Evolutionary conservation across 2,888 invertebrate species (phyloP), one percentile per base, ranked within the genome.

Genomic region (Sicus ferrugineus): DNA sequence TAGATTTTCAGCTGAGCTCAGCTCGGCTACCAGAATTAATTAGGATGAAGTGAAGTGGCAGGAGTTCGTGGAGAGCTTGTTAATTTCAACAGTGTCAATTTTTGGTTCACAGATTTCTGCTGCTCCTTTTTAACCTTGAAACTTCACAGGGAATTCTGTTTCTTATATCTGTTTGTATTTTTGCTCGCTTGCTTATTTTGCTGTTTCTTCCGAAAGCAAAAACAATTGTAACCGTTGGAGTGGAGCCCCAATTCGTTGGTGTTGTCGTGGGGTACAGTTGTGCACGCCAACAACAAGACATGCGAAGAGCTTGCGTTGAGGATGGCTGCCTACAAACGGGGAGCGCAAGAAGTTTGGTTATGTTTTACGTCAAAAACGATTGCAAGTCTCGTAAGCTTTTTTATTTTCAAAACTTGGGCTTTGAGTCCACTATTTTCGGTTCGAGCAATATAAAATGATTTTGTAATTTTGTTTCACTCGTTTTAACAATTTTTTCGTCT

Each of bases 231-330:
- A n/a, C n/a, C n/a, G n/a, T 42, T 42, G 54, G 42, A 61, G 64
- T 38, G 52, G n/a, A 64, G 52, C 52, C 63, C 56, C 42, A 30
- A 21, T 31, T 30, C 16, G 52, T 71, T 59, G 54, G 14, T 30
- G 23, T 9, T 30, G 31, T 56, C 70, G 66, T 71, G 70, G 70
- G 73, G 73, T 73, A 73, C 73, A 73, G 73, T 73, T 70, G 69
- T 50, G 59, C 58, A 52, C 70, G 62, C 70, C 71, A 71, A 64
- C 67, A 66, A 59, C 54, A n/a, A n/a, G n/a, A 54, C 54, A 54
- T 38, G 30, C 65, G 48, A 58, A 59, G 31, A 26, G 21, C 7
- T 14, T 28, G 31, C 31, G 30, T 50, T 46, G 23, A 14, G 46
- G 52, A 42, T 46, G 34, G 46, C 56, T 19, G 26, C n/a, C n/a